Conservation (phyloP, 2,113 vertebrate species). For the Chaetodon trifascialis region DNA sequence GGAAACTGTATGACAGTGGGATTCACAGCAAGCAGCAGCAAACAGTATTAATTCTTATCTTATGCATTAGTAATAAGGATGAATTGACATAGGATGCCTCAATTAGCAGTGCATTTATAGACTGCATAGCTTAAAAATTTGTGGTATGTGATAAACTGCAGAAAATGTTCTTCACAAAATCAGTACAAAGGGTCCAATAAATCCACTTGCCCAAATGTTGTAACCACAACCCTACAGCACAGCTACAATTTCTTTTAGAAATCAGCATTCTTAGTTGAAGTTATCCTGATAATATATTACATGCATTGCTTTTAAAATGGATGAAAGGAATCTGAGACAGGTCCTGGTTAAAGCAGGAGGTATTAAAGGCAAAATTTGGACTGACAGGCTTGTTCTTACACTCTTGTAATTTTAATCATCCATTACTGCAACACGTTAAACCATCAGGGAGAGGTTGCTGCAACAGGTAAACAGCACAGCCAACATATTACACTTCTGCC, state of each 20-base stretch:
- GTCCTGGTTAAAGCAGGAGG: neutral
- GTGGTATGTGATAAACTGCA: conserved; percentile 5
- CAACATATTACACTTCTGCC: neutral
- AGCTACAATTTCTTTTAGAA: neutral
- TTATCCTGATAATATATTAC: neutral
- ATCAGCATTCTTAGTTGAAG: neutral
- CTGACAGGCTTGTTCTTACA: neutral
- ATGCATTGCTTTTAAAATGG: conserved; percentile 19
- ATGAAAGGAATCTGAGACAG: neutral
- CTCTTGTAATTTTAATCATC: neutral
- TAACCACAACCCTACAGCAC: neutral
- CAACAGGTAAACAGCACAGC: neutral
- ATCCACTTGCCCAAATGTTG: neutral
- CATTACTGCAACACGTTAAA: neutral
- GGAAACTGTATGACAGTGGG: conserved; percentile 1
- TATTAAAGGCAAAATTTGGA: neutral
- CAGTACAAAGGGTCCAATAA: neutral
- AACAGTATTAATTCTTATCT: neutral
- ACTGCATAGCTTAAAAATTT: neutral
- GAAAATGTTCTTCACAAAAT: conserved; percentile 8
- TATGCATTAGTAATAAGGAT: conserved; percentile 9
- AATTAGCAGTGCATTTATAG: neutral
- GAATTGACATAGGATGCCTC: neutral
- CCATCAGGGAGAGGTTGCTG: neutral
- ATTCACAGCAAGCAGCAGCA: conserved; percentile 7